Evolutionary conservation across 2,113 vertebrate genomes (phyloP).

Genomic region (Microcebus murinus): DNA sequence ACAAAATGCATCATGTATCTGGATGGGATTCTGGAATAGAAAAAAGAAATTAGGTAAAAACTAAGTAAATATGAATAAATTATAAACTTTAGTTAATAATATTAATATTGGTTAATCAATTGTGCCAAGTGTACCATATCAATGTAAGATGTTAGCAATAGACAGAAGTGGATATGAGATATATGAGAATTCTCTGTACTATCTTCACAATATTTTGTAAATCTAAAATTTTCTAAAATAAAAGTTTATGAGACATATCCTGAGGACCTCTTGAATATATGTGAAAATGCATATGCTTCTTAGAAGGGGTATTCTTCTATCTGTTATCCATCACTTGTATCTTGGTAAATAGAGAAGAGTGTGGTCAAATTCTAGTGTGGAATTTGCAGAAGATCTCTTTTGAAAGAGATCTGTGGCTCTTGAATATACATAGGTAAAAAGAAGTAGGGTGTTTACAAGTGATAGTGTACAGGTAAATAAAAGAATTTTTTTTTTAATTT

Average conservation of each 20-base stretch:
- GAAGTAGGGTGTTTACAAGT: background rate
- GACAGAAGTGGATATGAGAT: background rate
- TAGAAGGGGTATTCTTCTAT: background rate
- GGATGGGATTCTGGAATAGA: no score
- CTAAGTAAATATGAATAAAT: background rate
- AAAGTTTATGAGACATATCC: background rate
- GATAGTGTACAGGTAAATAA: background rate
- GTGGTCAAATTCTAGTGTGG: background rate
- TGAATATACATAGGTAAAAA: background rate
- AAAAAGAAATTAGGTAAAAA: background rate
- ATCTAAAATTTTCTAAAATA: background rate
- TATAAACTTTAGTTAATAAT: background rate
- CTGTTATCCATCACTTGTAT: background rate
- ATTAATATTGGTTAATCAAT: background rate
- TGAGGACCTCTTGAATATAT: background rate
- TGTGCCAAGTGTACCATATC: background rate
- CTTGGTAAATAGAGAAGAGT: background rate
- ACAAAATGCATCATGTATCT: no score
- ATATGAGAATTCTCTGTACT: background rate
- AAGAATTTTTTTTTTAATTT: background rate
- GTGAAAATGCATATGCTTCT: background rate
- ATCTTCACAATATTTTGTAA: background rate
- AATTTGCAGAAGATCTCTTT: background rate
- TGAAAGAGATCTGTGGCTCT: background rate
- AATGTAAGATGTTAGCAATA: background rate